Evolutionary conservation across 2,113 vertebrate species (phyloP).

Genomic region (Danio rerio): DNA sequence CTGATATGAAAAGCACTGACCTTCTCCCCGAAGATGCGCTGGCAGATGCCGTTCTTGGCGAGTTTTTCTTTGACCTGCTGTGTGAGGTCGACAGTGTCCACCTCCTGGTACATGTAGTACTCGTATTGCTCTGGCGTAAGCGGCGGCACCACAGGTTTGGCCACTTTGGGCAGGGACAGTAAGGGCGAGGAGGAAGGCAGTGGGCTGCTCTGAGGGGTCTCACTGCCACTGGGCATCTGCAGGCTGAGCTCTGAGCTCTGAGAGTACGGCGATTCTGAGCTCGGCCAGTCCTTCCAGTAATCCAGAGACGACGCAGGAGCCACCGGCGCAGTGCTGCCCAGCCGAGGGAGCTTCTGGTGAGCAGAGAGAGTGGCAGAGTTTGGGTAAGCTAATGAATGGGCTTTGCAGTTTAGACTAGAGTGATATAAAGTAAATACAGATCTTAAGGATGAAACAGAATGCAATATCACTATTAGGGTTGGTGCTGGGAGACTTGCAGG

Average conservation of each 20-base stretch:
- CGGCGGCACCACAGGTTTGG: conserved; percentile 84
- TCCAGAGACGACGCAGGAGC: conserved; percentile 79
- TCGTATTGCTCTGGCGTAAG: conserved; percentile 92
- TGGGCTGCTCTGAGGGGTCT: conserved; percentile 87
- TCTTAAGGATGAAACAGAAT: not conserved
- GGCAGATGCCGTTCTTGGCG: conserved; percentile 93
- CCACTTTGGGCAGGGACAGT: conserved; percentile 81
- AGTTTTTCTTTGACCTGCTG: conserved; percentile 93
- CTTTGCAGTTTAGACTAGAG: not conserved
- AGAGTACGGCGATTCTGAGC: conserved; percentile 84
- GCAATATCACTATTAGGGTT: not conserved
- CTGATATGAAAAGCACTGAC: conserved; percentile 65
- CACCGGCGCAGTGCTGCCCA: conserved; percentile 36
- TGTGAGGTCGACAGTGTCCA: conserved; percentile 90
- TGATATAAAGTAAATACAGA: not conserved
- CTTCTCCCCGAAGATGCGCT: conserved; percentile 93
- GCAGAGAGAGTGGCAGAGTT: not conserved
- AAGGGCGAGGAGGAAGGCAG: conserved; percentile 85
- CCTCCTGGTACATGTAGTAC: conserved; percentile 93
- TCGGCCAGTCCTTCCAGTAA: conserved; percentile 89
- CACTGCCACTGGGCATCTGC: conserved; percentile 82
- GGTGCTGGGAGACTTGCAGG: too few species aligned
- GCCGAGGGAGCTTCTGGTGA: conserved; percentile 56
- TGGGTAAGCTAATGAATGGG: not conserved
- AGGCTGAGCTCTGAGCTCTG: conserved; percentile 86